Evolutionary conservation across 2,888 invertebrate species (phyloP).

Genomic region (Sepiola atlantica): DNA sequence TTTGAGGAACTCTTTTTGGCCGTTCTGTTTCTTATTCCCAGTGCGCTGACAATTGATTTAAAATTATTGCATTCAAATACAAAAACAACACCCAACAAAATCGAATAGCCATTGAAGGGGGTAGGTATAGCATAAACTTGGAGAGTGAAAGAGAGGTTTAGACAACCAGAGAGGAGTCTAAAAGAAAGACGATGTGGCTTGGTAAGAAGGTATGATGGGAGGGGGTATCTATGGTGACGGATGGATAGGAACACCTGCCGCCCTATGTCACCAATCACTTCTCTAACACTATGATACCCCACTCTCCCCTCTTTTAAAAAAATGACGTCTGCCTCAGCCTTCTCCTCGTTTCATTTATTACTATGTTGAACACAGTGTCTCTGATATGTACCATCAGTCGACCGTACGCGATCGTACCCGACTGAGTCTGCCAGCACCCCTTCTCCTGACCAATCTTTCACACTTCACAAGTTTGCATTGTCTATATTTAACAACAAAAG

Average conservation of each 20-base stretch:
- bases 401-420: neutral
- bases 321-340: neutral
- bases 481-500: too few species aligned
- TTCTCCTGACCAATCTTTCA: neutral
- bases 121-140: neutral
- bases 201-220: neutral
- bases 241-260: neutral
- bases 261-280: neutral
- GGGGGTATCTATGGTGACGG: neutral
- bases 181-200: neutral
- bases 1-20: too few species aligned
- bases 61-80: neutral
- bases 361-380: neutral
- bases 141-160: neutral
- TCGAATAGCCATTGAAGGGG: neutral
- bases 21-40: too few species aligned
- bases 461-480: too few species aligned
- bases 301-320: neutral
- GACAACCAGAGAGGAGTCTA: neutral
- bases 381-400: neutral
- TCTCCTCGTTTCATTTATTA: neutral
- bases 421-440: too few species aligned
- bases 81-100: rapidly evolving
- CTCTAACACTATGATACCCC: neutral
- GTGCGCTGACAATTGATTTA: too few species aligned